Base-by-base conservation (phyloP, 2,113 vertebrate genomes). In the Python bivittatus region DNA sequence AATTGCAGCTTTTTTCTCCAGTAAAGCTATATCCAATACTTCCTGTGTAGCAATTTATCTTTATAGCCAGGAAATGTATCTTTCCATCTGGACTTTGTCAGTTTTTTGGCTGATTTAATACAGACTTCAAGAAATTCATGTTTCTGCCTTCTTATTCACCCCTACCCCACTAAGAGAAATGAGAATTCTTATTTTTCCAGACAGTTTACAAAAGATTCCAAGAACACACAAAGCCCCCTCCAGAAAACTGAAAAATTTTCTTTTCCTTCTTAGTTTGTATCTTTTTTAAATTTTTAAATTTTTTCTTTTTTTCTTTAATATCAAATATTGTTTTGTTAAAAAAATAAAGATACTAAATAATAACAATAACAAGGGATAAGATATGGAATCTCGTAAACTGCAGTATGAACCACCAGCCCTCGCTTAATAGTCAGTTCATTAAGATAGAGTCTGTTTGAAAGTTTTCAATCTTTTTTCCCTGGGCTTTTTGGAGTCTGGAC, bases 11-110 rank as follows among this genome's bases (percentile, higher is more conserved):
- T 96, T 94, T 93, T 88, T 93, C 44, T 61, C 95, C 96, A 96
- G 3, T 90, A 9, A 89, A 96, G 95, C 94, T 95, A 95, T 93
- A 96, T 95, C 90, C 96, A 95, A 94, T 96, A 93, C 97, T 97
- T 97, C 96, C 95, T 97, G 96, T 97, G 96, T 96, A 96, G 94
- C 61, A 90, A 97, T 93, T 97, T 97, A 97, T 97, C 95, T 97
- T 97, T 97, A 95, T 95, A 97, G 97, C 94, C 97, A 97, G 97
- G 96, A 97, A 97, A 96, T 94, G 95, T 96, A 93, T 93, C 96
- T 97, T 96, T 97, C 96, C 97, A 97, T 97, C 97, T 97, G 97
- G 96, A 96, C 91, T 96, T 86, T 93, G 93, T 97, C 97, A 96
- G 95, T 91, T 96, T 95, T 95, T 96, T 97, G 96, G 96, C 97